These are phyloP conservation scores for Typhlomys cinereus DNA, from an alignment of 2,113 vertebrate species.

Conservation along the genomic window DNA sequence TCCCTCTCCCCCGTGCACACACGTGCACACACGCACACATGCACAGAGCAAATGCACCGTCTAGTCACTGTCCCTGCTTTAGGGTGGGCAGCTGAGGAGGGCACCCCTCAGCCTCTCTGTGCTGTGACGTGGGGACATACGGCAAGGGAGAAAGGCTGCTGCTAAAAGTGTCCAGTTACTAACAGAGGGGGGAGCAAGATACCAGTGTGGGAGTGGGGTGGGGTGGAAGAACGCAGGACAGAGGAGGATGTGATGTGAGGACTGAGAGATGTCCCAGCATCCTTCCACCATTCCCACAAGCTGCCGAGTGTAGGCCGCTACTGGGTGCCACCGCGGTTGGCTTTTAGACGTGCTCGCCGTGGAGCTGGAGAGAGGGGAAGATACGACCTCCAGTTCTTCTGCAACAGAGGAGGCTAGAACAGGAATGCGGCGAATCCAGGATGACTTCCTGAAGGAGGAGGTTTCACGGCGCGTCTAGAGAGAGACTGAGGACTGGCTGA, in stretches of 20 bases:
- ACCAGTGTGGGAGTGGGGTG: background rate
- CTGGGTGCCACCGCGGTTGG: background rate
- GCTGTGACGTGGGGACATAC: background rate
- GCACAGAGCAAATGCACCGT: background rate
- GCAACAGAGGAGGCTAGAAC: background rate
- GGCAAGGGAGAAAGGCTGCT: background rate
- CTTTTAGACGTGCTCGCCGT: background rate
- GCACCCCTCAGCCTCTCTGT: background rate
- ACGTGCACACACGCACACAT: too few relatives aligned
- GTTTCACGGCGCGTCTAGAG: background rate
- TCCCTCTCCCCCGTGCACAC: too few relatives aligned
- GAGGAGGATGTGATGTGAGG: too few relatives aligned
- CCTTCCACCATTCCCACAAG: background rate
- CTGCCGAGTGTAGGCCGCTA: too few relatives aligned
- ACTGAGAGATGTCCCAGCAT: too few relatives aligned
- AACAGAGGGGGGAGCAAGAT: accelerated
- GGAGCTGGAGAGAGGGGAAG: background rate
- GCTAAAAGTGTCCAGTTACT: background rate
- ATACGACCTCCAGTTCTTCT: background rate
- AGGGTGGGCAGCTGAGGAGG: background rate
- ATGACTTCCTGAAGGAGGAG: slow-evolving; percentile 54
- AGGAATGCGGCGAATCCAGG: background rate
- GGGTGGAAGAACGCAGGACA: too few relatives aligned
- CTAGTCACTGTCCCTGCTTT: background rate
- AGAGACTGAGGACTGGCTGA: background rate